phyloP scores from a whole-genome alignment of 1,140 invertebrate species.

The Atta cephalotes region DNA sequence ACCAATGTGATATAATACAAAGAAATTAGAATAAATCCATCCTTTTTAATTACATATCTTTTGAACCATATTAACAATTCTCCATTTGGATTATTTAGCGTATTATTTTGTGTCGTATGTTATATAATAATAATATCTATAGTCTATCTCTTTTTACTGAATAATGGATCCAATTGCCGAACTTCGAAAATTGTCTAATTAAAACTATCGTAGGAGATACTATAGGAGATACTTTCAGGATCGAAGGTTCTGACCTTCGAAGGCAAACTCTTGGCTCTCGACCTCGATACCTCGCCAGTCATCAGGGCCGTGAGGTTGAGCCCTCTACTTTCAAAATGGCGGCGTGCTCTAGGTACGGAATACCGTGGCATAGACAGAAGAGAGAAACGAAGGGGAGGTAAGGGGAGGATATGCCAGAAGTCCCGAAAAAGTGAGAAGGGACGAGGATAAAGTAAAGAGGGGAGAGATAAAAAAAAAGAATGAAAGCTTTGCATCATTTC shows the following conservation, averaged over 20 bases:
- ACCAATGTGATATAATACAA: background rate
- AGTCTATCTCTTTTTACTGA: background rate
- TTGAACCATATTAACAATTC: too few species aligned
- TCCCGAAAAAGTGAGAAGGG: background rate
- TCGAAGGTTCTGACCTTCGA: slow-evolving; percentile 33
- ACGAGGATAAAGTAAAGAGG: background rate
- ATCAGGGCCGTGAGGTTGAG: slow-evolving; percentile 24
- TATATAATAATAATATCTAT: background rate
- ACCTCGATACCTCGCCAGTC: slow-evolving; percentile 17
- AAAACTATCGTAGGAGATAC: background rate
- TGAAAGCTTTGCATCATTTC: slow-evolving; percentile 29
- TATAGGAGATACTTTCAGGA: background rate
- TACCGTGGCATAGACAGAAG: slow-evolving; percentile 27
- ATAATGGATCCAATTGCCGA: background rate
- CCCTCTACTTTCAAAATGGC: slow-evolving; percentile 55
- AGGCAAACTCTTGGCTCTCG: slow-evolving; percentile 37
- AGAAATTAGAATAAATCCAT: background rate
- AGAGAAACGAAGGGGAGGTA: background rate
- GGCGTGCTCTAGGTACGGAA: slow-evolving; percentile 11
- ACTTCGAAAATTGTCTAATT: background rate
- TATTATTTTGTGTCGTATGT: too few species aligned
- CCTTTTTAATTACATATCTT: background rate
- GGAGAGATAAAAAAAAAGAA: background rate
- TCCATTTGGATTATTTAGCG: too few species aligned
- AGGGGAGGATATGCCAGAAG: slow-evolving; percentile 7